Base-by-base conservation (phyloP, 2,888 invertebrate genomes). In the Epinotia nisella region DNA sequence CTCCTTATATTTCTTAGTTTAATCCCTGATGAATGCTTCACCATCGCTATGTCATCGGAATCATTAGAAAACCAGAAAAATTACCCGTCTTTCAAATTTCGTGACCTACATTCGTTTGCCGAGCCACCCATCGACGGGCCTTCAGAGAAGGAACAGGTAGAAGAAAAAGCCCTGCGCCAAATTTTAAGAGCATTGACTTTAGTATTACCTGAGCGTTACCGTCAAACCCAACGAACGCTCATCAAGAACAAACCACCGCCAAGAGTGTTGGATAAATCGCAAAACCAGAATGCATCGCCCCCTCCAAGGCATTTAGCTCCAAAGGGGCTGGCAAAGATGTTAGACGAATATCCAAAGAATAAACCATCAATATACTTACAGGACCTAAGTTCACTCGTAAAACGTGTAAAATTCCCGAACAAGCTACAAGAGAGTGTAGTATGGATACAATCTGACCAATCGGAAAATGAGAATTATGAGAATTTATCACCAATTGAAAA, bases 291-390 rank as follows among this genome's bases (percentile, higher is more conserved):
- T 5, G 7, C 13, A 1, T 45, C 15, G 13, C 15, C 4, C 15
- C 29, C 29, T 9, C 35, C 35, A 35, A 35, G 35, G 35, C 35
- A 9, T 9, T 35, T 7, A n/a, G n/a, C 49, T 5, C 4, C n/a
- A 49, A 49, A 49, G 13, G n/a, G 49, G n/a, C n/a, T 49, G 7
- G 49, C 49, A 1, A 49, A 49, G 49, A 7, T 49, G 49, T 49
- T 49, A 49, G n/a, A 49, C 1, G 13, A 49, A 13, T 51, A 62
- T 17, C n/a, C 49, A n/a, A 29, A 4, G 24, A 29, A 45, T 15
- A 24, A 62, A 62, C n/a, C n/a, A 17, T 49, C 62, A 49, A 29
- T 62, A 29, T 29, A 51, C 17, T 17, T 62, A 49, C 9, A 17
- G 2, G n/a, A 49, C 45, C n/a, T 61, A 45, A 45, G 24, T 61